phyloP scores from a whole-genome alignment of 1,140 invertebrate species.

The Temnothorax longispinosus region DNA sequence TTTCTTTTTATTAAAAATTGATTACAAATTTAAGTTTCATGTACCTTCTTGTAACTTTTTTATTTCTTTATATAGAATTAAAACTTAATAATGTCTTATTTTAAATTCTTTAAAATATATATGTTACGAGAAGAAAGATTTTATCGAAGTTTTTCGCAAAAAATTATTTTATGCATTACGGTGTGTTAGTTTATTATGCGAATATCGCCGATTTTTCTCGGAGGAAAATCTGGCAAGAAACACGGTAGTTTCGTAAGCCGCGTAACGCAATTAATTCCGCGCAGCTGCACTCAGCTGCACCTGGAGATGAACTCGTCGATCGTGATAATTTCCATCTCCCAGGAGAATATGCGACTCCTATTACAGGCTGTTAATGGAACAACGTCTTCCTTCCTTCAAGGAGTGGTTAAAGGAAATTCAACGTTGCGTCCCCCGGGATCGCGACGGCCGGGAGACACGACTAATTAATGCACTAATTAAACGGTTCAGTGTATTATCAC shows the following conservation, averaged over 20 bases:
- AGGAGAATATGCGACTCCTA: conserved; percentile 48
- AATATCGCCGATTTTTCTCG: conserved; percentile 6
- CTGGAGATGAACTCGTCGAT: conserved; percentile 55
- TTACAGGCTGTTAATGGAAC: conserved; percentile 61
- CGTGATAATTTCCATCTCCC: conserved; percentile 46
- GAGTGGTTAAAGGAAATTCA: conserved; percentile 35
- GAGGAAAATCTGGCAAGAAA: conserved; percentile 35
- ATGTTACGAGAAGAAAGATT: not conserved
- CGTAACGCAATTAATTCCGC: conserved; percentile 59
- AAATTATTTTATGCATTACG: not conserved
- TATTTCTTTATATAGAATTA: not conserved
- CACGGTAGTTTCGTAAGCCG: conserved; percentile 30
- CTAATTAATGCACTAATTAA: conserved; percentile 52
- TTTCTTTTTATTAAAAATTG: not conserved
- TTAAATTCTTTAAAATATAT: not conserved
- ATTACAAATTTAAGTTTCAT: not conserved
- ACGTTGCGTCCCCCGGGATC: not conserved
- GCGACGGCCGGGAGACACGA: not conserved
- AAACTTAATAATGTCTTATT: not conserved
- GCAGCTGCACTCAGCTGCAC: conserved; percentile 54
- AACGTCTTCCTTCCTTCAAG: conserved; percentile 47
- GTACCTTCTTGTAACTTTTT: not conserved
- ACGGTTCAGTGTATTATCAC: not conserved
- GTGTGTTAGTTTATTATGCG: not conserved
- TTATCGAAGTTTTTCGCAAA: not conserved